Evolutionary conservation across 2,888 invertebrate species (phyloP), one percentile per base, ranked within the genome.

Genomic region (Lydus trimaculatus): DNA sequence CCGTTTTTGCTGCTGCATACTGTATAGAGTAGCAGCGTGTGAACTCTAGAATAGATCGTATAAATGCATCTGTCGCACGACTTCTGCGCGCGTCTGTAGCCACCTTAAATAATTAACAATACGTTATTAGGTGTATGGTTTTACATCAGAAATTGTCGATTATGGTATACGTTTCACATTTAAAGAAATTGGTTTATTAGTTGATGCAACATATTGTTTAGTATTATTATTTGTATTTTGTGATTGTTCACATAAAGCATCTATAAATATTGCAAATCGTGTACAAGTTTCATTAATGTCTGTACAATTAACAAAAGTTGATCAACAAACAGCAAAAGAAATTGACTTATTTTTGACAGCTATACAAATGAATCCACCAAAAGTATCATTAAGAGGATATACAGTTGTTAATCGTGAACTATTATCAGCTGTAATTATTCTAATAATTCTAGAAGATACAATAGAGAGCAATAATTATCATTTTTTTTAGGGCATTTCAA

Each of bases 281-380:
- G 90, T 91, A 0, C 90, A 90, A 78, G 88, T 88, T 31, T 88
- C 89, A 3, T 79, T 91, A 23, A 83, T 91, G 36, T 87, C 88
- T 1, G 87, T 91, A 5, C 87, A 90, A 73, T 84, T 91, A 52
- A 80, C 87, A n/a, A 84, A 86, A 36, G 87, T 90, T 0, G 90
- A 91, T 77, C 83, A 86, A 72, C 88, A 87, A 11, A 88, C 91
- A 9, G 88, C 89, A 68, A 89, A 88, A 82, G 91, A 91, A 87
- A 89, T 91, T 73, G 90, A 91, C 81, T 86, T 91, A 70, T 91
- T 91, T 82, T 88, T 91, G 72, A 88, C 89, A 74, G 91, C 91
- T 0, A 91, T 91, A 62, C 89, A 90, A 81, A 89, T 91, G 89
- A 91, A 91, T 81, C 91, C 91, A 6, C 91, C 91, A 0, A 89